Evolutionary conservation across 2,113 vertebrate species (phyloP), one percentile per base, ranked within the genome.

Genomic region (Oryzias curvinotus): DNA sequence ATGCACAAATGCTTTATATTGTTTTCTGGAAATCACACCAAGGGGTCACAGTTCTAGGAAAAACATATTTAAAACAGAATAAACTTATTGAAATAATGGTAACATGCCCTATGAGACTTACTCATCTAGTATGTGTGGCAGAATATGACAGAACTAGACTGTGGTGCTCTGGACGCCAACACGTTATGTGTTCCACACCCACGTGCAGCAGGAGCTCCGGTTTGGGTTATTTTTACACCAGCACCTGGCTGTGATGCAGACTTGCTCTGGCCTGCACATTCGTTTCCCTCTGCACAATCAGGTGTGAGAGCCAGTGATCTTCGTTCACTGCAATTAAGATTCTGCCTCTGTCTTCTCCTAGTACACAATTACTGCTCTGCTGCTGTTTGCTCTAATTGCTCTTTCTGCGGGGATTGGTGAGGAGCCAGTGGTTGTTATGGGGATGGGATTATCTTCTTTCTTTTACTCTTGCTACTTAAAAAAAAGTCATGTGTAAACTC

Each of bases 401-500:
- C 94, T 96, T 96, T 94, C 94, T 91, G 93, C 93, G 85, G 92
- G 95, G 92, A 93, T 95, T 95, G 94, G 94, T 98, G 92, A 94
- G 92, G 89, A 95, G 95, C 95, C 95, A 95, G 90, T 94, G 93
- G 93, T 95, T 95, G 93, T 95, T 94, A 96, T 94, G 93, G 94
- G 92, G 92, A 92, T 92, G 60, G 93, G 94, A 96, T 97, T 96
- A 96, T 92, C 88, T 91, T 78, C 77, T 85, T 90, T 90, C 87
- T 84, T 91, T 96, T 95, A 94, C 92, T 93, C 94, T 91, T 90
- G 92, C 94, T 95, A 94, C 95, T 96, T 94, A 93, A 95, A 93
- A 92, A 64, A 93, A 92, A 98, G 96, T 96, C 92, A 97, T 97
- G 95, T 96, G 95, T 95, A 96, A 96, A 98, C 95, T 97, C 97